Evolutionary conservation across 1,140 invertebrate genomes (phyloP), one percentile per base, ranked within the genome.

Genomic region (Drosophila trapezifrons): DNA sequence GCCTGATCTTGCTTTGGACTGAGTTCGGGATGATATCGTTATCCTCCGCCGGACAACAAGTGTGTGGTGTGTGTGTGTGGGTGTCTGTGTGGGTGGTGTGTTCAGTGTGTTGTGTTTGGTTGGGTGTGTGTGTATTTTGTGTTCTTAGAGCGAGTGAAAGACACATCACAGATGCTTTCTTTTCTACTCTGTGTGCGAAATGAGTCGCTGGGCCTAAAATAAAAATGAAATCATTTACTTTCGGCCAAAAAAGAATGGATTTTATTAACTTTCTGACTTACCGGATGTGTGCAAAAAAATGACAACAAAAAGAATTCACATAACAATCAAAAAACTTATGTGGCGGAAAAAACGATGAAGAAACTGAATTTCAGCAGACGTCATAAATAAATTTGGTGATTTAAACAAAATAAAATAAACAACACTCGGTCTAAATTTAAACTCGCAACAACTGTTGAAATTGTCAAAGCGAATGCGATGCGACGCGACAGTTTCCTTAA

Each of bases 221-320:
- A 90, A 90, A 90, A 90, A 90, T 90, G 80, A 90, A 90, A 87
- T 90, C 87, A 87, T 90, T 90, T 90, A 90, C 82, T 83, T 80
- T 66, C 51, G 69, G 43, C 63, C 54, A 71, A 71, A 77, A 73
- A 63, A 71, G 47, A 80, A 75, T 80, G 78, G 46, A 65, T 77
- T 77, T 72, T 70, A 81, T 78, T 78, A 80, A 75, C 73, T 87
- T 54, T 74, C 65, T 70, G 70, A 90, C 87, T 90, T 90, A 90
- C 87, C 87, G 73, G 77, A 87, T 80, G 70, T 66, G 65, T 40
- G 85, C 49, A 58, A 72, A 79, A 79, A 52, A 80, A 70, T 51
- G 65, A 83, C 35, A 83, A 72, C 37, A 67, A 80, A 46, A 62
- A 64, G 32, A 76, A 62, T 66, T 75, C 56, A 73, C 85, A 85